Conservation (phyloP, 2,888 invertebrate genomes). For the Dryadula phaetusa region DNA sequence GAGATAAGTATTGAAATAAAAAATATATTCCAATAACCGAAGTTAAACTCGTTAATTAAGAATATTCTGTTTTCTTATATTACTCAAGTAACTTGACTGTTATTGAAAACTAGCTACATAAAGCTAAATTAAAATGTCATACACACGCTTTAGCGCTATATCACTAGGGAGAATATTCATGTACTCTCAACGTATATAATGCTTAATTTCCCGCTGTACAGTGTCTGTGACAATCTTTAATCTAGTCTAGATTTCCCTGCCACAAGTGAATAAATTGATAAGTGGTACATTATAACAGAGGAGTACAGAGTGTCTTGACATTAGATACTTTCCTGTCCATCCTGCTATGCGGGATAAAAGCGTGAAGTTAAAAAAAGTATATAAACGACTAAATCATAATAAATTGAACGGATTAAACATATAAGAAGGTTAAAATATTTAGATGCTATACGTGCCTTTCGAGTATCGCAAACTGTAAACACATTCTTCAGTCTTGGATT, state of each 20-base stretch:
- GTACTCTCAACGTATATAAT: background rate
- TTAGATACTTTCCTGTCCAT: too few relatives aligned
- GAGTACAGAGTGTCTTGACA: too few relatives aligned
- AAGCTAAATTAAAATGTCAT: conserved; percentile 15
- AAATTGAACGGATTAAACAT: too few relatives aligned
- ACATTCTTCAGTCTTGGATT: too few relatives aligned
- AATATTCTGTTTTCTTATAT: background rate
- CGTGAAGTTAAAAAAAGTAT: background rate
- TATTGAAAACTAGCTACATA: conserved; percentile 14
- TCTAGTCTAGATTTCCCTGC: background rate
- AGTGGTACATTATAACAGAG: too few relatives aligned
- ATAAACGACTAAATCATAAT: too few relatives aligned
- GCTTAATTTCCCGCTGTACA: conserved; percentile 3
- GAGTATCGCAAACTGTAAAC: too few relatives aligned
- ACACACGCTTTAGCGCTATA: background rate
- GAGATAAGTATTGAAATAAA: too few relatives aligned
- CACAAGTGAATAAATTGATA: too few relatives aligned
- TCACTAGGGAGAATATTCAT: background rate
- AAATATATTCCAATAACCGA: background rate
- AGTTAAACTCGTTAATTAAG: background rate
- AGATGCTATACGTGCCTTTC: too few relatives aligned
- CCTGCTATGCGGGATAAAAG: too few relatives aligned
- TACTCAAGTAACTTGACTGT: background rate
- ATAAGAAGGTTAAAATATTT: too few relatives aligned
- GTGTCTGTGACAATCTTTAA: background rate